Evolutionary conservation across 1,140 invertebrate species (phyloP).

Genomic region (Drosophila kanapiae): DNA sequence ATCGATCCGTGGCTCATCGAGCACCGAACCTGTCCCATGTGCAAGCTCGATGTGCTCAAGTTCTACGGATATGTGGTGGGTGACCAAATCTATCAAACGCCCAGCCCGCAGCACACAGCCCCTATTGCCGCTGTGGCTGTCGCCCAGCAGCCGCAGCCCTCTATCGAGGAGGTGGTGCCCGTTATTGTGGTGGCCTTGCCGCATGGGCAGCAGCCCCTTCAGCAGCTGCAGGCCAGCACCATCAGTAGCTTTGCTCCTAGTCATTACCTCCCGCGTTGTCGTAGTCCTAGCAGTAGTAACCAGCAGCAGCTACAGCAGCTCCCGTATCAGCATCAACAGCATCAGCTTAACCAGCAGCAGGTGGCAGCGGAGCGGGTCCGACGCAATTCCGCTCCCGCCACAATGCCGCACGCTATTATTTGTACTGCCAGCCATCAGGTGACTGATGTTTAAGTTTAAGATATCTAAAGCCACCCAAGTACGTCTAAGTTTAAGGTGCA

Average conservation of each 20-base stretch:
- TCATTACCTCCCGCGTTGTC: constrained; percentile 72
- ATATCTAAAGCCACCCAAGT: constrained; percentile 13
- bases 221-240: constrained; percentile 38
- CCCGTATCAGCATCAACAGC: constrained; percentile 42
- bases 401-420: constrained; percentile 66
- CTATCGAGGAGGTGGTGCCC: constrained; percentile 70
- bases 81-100: constrained; percentile 84
- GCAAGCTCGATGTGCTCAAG: constrained; percentile 97
- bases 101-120: constrained; percentile 70
- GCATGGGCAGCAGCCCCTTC: constrained; percentile 34
- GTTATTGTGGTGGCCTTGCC: constrained; percentile 77
- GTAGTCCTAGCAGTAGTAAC: constrained; percentile 75
- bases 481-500: constrained; percentile 14
- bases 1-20: constrained; percentile 98
- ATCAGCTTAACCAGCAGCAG: constrained; percentile 37
- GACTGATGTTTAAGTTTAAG: constrained; percentile 83
- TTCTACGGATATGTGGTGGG: constrained; percentile 95
- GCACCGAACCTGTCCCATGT: constrained; percentile 97
- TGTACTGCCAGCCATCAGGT: constrained; percentile 83
- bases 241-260: constrained; percentile 70
- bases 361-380: constrained; percentile 50
- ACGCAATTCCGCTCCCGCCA: constrained; percentile 75
- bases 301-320: constrained; percentile 45
- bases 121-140: constrained; percentile 34
- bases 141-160: constrained; percentile 17